phyloP scores from a whole-genome alignment of 2,797 vertebrate genomes.

The Apogon talboti region DNA sequence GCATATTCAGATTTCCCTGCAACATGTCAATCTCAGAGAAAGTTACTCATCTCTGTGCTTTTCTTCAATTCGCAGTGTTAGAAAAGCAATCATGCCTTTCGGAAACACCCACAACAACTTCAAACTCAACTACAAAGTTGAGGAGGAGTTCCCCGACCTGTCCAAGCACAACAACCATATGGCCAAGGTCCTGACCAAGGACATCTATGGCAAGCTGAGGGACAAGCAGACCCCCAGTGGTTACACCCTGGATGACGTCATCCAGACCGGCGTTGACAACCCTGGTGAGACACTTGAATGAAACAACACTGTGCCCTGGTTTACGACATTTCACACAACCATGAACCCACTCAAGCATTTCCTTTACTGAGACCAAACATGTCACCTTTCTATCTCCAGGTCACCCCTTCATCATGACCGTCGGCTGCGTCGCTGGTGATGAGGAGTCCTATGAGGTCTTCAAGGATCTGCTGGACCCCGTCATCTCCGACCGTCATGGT shows the following conservation, averaged over 20 bases:
- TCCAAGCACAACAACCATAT: conserved; percentile 95
- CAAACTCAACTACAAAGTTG: conserved; percentile 89
- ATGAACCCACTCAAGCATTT: not conserved
- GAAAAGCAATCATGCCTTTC: conserved; percentile 91
- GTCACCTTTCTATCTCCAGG: conserved; percentile 66
- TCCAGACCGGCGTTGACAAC: conserved; percentile 95
- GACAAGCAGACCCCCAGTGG: conserved; percentile 94
- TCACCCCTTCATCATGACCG: conserved; percentile 97
- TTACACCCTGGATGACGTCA: conserved; percentile 91
- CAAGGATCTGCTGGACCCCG: conserved; percentile 91
- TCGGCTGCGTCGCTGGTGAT: conserved; percentile 93
- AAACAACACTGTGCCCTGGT: too few relatives aligned
- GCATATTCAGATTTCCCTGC: not conserved
- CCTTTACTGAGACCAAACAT: too few relatives aligned
- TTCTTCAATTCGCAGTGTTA: conserved; percentile 70
- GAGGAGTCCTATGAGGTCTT: conserved; percentile 92
- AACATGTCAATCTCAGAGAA: not conserved
- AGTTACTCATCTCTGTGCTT: conserved; percentile 8
- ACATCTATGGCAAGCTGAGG: conserved; percentile 88
- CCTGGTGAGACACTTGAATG: conserved; percentile 83
- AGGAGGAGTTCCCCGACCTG: conserved; percentile 92
- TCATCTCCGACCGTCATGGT: conserved; percentile 92
- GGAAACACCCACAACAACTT: conserved; percentile 97
- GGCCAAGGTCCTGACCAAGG: conserved; percentile 90
- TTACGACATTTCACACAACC: not conserved